Percentiles rank a stretch among this genome's conserved stretches.
These are phyloP conservation scores for Syngnathus scovelli DNA, from an alignment of 2,113 vertebrate species.

Conservation along the genomic window DNA sequence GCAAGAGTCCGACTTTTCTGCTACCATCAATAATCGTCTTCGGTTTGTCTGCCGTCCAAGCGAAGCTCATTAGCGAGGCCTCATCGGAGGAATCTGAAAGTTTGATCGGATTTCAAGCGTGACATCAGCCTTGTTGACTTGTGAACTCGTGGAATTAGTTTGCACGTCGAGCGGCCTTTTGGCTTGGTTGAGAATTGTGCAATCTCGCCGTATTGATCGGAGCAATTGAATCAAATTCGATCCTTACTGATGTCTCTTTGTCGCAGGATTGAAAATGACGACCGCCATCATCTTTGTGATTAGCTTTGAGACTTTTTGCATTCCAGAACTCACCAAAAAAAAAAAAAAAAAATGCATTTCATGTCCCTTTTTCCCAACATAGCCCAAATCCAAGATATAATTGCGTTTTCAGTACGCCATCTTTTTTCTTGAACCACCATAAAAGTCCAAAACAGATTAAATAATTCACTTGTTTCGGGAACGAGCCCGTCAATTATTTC, in stretches of 20 bases:
- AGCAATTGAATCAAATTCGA: constrained; percentile 38
- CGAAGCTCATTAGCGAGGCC: constrained; percentile 48
- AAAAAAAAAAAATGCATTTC: too few species aligned
- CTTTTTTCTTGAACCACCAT: neutral
- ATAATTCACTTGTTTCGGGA: constrained; percentile 59
- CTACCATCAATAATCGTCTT: constrained; percentile 56
- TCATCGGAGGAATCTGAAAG: constrained; percentile 38
- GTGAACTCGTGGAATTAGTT: constrained; percentile 18
- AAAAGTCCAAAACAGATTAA: constrained; percentile 56
- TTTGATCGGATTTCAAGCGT: constrained; percentile 41
- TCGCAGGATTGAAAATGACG: constrained; percentile 15
- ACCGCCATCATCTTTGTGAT: neutral
- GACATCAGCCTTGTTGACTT: constrained; percentile 32
- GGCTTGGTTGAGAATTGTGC: constrained; percentile 27
- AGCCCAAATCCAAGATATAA: neutral
- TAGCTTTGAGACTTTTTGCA: neutral
- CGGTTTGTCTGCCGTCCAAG: constrained; percentile 53
- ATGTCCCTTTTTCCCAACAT: neutral
- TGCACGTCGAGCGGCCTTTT: constrained; percentile 14
- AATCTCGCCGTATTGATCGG: constrained; percentile 58
- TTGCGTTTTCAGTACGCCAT: constrained; percentile 17
- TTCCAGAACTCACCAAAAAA: neutral
- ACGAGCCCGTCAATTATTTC: constrained; percentile 57
- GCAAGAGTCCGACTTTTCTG: constrained; percentile 39
- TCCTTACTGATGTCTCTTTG: constrained; percentile 22